Evolutionary conservation across 2,888 invertebrate species (phyloP).

Genomic region (Trimorus sp.): DNA sequence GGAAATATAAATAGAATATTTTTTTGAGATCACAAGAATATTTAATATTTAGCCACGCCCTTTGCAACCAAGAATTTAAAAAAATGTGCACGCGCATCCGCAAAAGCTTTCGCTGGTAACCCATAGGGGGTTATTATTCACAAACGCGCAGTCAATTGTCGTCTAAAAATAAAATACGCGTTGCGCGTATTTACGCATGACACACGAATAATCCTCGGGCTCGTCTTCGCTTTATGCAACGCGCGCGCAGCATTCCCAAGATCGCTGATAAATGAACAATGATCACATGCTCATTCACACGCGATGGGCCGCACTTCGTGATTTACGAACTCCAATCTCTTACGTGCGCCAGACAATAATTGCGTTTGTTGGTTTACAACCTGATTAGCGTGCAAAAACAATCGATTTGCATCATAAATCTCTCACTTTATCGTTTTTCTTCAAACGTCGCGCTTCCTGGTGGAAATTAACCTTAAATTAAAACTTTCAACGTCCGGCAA

Average conservation of each 20-base stretch:
- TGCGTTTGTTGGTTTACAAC: background rate
- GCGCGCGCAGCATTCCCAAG: constrained; percentile 39
- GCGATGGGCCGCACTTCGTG: constrained; percentile 27
- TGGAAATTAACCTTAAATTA: too few relatives aligned
- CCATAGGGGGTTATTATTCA: too few relatives aligned
- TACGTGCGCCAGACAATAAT: background rate
- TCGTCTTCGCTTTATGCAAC: constrained; percentile 40
- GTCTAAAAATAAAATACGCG: constrained; percentile 37
- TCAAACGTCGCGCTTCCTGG: too few relatives aligned
- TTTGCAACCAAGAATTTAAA: too few relatives aligned
- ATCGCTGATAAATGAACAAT: constrained; percentile 56
- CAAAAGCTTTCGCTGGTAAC: too few relatives aligned
- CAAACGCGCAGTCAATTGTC: constrained; percentile 6
- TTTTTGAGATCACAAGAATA: too few relatives aligned
- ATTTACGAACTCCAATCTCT: constrained; percentile 19
- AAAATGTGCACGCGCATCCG: too few relatives aligned
- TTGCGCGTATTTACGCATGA: constrained; percentile 13
- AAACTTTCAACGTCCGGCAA: too few relatives aligned
- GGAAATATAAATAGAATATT: too few relatives aligned
- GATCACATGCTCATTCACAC: constrained; percentile 42
- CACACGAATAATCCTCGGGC: constrained; percentile 36
- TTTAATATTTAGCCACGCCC: too few relatives aligned
- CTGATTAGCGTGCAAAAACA: background rate
- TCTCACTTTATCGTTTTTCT: too few relatives aligned
- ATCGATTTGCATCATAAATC: background rate